phyloP scores from a whole-genome alignment of 1,140 invertebrate genomes.

The Nylanderia fulva region DNA sequence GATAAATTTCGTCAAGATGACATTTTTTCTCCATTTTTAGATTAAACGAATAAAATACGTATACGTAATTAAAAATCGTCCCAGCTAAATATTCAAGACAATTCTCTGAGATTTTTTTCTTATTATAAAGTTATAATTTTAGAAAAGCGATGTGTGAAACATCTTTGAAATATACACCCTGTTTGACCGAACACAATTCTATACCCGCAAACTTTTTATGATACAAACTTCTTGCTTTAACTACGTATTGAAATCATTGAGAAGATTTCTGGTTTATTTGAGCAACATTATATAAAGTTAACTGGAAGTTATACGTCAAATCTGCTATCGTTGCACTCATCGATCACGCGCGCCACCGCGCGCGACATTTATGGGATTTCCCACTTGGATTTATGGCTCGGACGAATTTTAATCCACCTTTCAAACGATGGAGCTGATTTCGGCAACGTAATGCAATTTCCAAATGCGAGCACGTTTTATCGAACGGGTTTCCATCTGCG shows the following conservation, averaged over 20 bases:
- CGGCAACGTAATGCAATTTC: constrained; percentile 42
- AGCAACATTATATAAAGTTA: constrained; percentile 51
- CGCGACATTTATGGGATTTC: constrained; percentile 70
- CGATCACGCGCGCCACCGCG: constrained; percentile 65
- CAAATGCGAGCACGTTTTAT: constrained; percentile 31
- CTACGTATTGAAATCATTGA: not conserved
- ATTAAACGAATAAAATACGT: not conserved
- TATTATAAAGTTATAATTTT: not conserved
- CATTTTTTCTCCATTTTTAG: not conserved
- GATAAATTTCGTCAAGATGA: not conserved
- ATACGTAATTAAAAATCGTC: not conserved
- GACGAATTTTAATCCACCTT: constrained; percentile 66
- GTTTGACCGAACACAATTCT: not conserved
- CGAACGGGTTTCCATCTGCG: constrained; percentile 1
- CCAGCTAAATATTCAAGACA: not conserved
- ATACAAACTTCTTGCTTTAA: not conserved
- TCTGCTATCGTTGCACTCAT: constrained; percentile 68
- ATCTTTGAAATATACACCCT: not conserved
- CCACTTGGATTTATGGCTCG: constrained; percentile 65
- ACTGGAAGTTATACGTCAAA: constrained; percentile 68
- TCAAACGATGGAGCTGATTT: constrained; percentile 42
- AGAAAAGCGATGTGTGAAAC: not conserved
- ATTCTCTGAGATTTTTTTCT: not conserved
- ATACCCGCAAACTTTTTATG: not conserved
- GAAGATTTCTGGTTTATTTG: not conserved